These are phyloP conservation scores for Nymphalis polychloros DNA, from an alignment of 2,888 invertebrate genomes.

Conservation along the genomic window DNA sequence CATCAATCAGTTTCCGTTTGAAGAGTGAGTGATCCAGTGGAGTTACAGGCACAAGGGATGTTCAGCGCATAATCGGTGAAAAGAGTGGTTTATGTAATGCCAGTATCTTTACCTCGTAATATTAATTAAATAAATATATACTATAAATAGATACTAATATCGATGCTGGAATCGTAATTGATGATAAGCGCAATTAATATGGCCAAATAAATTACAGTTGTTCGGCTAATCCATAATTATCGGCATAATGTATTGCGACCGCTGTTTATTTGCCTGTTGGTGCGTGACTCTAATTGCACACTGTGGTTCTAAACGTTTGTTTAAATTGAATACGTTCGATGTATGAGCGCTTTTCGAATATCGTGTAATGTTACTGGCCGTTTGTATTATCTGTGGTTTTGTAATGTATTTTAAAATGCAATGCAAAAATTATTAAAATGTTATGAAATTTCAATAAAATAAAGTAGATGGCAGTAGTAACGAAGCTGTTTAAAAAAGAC, in stretches of 20 bases:
- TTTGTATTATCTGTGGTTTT: neutral
- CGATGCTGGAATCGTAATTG: slow-evolving; percentile 21
- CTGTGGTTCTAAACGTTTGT: slow-evolving; percentile 38
- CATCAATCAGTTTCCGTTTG: neutral
- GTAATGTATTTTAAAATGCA: neutral
- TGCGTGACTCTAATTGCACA: slow-evolving; percentile 41
- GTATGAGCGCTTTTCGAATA: slow-evolving; percentile 22
- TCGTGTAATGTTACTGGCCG: neutral
- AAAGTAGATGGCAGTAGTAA: too few species aligned
- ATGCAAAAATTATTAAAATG: too few species aligned
- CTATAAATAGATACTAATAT: slow-evolving; percentile 4
- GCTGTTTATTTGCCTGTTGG: slow-evolving; percentile 26
- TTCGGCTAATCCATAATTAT: slow-evolving; percentile 32
- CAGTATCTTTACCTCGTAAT: too few species aligned
- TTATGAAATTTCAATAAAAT: too few species aligned
- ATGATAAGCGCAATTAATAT: slow-evolving; percentile 28
- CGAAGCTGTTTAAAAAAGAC: too few species aligned
- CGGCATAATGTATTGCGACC: slow-evolving; percentile 34
- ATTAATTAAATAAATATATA: too few species aligned
- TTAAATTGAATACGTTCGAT: slow-evolving; percentile 32
- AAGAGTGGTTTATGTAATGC: too few species aligned
- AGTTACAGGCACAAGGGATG: too few species aligned
- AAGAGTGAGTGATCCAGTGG: too few species aligned
- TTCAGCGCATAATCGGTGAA: too few species aligned
- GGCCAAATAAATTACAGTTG: slow-evolving; percentile 27